Evolutionary conservation across 92 coral and sea anemone genomes (phyloP).

Genomic region (Palythoa grandiflora): DNA sequence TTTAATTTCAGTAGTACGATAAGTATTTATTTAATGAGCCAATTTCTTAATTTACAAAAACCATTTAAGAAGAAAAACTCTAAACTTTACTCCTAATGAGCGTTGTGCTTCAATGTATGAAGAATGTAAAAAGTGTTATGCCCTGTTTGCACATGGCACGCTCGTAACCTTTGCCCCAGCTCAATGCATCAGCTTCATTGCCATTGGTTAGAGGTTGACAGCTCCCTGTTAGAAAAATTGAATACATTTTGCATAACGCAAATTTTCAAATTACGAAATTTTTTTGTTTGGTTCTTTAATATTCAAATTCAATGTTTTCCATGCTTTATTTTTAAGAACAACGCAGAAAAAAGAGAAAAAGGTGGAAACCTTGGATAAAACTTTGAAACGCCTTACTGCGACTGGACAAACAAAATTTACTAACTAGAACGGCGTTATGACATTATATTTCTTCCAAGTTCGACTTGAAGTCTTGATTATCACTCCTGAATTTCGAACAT

Average conservation of each 20-base stretch:
- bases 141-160: too few relatives aligned
- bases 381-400: not conserved
- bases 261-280: slow-evolving; percentile 17
- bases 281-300: not conserved
- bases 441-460: not conserved
- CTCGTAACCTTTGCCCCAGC: slow-evolving; percentile 9
- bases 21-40: not conserved
- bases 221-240: slow-evolving; percentile 35
- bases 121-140: too few relatives aligned
- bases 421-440: too few relatives aligned
- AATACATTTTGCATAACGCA: slow-evolving; percentile 41
- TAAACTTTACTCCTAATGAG: too few relatives aligned
- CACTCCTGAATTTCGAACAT: slow-evolving; percentile 16
- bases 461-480: slow-evolving; percentile 18
- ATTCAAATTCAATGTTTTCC: not conserved
- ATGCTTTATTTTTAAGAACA: not conserved
- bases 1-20: slow-evolving; percentile 1
- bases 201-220: slow-evolving; percentile 41
- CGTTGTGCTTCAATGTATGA: too few relatives aligned
- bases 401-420: not conserved
- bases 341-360: not conserved
- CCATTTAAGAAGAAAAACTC: not conserved
- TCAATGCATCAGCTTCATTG: slow-evolving; percentile 40
- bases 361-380: not conserved
- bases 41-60: too few relatives aligned